Conservation (phyloP, 2,888 invertebrate genomes). For the Gasteruption jaculator region DNA sequence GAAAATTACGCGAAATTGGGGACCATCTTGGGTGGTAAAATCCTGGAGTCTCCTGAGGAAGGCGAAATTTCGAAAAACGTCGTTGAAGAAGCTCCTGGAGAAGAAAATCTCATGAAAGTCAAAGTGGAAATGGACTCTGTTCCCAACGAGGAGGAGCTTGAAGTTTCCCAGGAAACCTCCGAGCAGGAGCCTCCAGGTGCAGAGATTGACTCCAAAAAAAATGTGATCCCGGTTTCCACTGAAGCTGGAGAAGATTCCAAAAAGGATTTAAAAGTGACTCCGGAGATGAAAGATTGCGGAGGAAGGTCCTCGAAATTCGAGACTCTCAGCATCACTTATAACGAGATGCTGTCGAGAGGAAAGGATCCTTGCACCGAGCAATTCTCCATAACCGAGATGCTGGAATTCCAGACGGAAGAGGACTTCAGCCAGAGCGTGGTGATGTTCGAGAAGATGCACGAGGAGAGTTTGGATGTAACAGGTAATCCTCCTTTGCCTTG, state of each 20-base stretch:
- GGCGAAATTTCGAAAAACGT: constrained; percentile 1
- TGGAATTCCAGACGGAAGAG: no score
- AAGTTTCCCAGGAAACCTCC: background rate
- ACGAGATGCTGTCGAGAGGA: constrained; percentile 26
- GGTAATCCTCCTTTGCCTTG: no score
- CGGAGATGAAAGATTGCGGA: no score
- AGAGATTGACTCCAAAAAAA: constrained; percentile 2
- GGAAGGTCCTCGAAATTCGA: background rate
- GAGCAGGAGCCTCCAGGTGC: background rate
- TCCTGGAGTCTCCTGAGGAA: background rate
- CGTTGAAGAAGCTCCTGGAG: no score
- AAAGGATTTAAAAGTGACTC: no score
- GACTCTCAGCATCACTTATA: constrained; percentile 23
- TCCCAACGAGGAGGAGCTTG: no score
- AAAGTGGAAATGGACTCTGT: no score
- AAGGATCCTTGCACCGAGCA: constrained; percentile 19
- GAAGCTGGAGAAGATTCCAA: no score
- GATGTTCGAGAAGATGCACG: background rate
- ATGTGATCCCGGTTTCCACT: no score
- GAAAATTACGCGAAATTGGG: constrained; percentile 43
- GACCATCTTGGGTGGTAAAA: constrained; percentile 15
- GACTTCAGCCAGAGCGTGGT: constrained; percentile 15
- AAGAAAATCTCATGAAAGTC: no score
- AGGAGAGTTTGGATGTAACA: constrained; percentile 1
- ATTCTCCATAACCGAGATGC: constrained; percentile 12